Base-by-base conservation (phyloP, 2,888 invertebrate species). In the Phyto melanocephala region DNA sequence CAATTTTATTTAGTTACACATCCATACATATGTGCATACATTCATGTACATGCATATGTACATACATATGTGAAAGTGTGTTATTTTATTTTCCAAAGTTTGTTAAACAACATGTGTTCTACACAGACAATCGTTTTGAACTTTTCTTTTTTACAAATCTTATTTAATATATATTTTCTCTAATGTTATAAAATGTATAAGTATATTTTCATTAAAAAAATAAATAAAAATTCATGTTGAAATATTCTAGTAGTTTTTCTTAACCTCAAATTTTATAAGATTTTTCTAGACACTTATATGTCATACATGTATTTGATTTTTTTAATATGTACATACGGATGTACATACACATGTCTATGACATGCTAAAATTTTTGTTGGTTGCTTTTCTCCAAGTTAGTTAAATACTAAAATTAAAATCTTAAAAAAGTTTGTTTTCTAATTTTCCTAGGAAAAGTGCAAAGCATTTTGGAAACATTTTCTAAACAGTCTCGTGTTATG, bases 371-470 rank as follows among this genome's bases (percentile, higher is more conserved):
- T 28, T 28, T 28, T 28, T 22, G 50, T 50, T 22, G 11, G 20
- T 58, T 35, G 35, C 2, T 54, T 54, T 33, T 28, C 20, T 6
- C 22, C 37, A 20, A 50, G 35, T 47, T 50, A 28, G 45, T 72
- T 63, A n/a, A n/a, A n/a, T n/a, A n/a, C n/a, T 74, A 62, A 50
- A 74, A 74, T 74, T 74, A 74, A 74, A 74, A 74, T 54, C 62
- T 74, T 62, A 72, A 37, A 28, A 28, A 72, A 72, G 62, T n/a
- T n/a, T n/a, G 50, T 72, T 72, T 60, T 35, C n/a, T 10, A 40
- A 13, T 60, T 45, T 45, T 15, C 8, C 1, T 15, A 1, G 15
- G 50, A 50, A 24, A 50, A 10, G 5, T 24, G 20, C 10, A 35
- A n/a, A 37, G 24, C 20, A 13, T 60, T 60, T 37, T 20, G 35